phyloP scores from a whole-genome alignment of 2,797 vertebrate genomes.

The Poecilia picta region DNA sequence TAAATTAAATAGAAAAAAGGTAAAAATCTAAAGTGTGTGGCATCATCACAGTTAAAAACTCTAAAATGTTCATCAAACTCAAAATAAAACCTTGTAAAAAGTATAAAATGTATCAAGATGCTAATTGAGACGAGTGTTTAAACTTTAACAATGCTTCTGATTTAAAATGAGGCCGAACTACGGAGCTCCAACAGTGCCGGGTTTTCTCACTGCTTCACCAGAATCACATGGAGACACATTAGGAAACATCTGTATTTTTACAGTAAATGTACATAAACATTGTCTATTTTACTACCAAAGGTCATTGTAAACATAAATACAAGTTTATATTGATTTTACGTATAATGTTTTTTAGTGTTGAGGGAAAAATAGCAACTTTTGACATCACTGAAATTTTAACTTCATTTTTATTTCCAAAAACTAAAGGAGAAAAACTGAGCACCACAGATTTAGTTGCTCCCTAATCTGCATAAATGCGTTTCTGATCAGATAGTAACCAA shows the following conservation, averaged over 20 bases:
- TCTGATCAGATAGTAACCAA: neutral
- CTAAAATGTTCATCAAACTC: neutral
- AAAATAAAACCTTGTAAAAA: neutral
- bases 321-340: neutral
- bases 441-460: neutral
- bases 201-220: neutral
- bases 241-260: neutral
- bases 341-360: neutral
- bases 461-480: neutral
- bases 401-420: neutral
- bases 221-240: neutral
- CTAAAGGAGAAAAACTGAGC: neutral
- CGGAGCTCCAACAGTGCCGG: no score
- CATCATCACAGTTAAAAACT: neutral
- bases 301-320: neutral
- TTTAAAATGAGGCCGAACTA: neutral
- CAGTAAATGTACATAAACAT: neutral
- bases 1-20: neutral
- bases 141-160: neutral
- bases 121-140: neutral
- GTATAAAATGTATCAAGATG: neutral
- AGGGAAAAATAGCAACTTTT: neutral
- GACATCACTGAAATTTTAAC: neutral
- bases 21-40: neutral
- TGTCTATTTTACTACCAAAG: neutral